These are phyloP conservation scores for Meteorus cinctellus DNA, from an alignment of 2,888 invertebrate genomes.

Conservation along the genomic window DNA sequence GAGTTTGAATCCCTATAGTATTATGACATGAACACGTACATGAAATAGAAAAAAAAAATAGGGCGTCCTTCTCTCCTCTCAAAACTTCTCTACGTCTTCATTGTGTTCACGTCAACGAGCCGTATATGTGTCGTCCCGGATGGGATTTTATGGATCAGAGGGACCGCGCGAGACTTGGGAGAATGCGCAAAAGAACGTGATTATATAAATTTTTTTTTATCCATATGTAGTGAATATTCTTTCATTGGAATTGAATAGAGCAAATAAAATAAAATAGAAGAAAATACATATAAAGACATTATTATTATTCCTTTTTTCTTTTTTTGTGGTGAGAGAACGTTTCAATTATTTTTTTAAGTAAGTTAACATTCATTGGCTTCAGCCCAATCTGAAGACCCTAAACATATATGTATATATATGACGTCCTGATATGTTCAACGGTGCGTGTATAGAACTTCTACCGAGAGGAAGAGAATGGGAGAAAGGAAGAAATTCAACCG, in stretches of 20 bases:
- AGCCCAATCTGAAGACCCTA: neutral
- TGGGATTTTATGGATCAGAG: slow-evolving; percentile 49
- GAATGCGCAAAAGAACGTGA: slow-evolving; percentile 41
- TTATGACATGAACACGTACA: slow-evolving; percentile 35
- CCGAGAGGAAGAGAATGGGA: slow-evolving; percentile 27
- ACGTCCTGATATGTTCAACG: slow-evolving; percentile 18
- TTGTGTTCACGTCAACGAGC: slow-evolving; percentile 68
- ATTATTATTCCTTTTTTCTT: neutral
- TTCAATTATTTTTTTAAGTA: slow-evolving; percentile 23
- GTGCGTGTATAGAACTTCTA: slow-evolving; percentile 9
- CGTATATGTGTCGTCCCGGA: slow-evolving; percentile 56
- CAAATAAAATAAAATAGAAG: neutral
- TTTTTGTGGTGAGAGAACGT: slow-evolving; percentile 8
- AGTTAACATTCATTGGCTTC: slow-evolving; percentile 22
- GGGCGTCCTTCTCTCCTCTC: slow-evolving; percentile 21
- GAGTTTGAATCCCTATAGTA: slow-evolving; percentile 22
- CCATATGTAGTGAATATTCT: slow-evolving; percentile 18
- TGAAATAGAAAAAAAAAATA: slow-evolving; percentile 17
- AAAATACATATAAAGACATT: neutral
- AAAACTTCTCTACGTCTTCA: slow-evolving; percentile 46
- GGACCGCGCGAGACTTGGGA: slow-evolving; percentile 33
- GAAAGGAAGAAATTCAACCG: slow-evolving; percentile 34
- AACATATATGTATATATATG: neutral
- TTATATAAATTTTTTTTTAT: slow-evolving; percentile 25
- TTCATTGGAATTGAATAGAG: slow-evolving; percentile 14